These are phyloP conservation scores for Drosophila parabipectinata DNA, from an alignment of 1,140 invertebrate genomes.

Conservation along the genomic window DNA sequence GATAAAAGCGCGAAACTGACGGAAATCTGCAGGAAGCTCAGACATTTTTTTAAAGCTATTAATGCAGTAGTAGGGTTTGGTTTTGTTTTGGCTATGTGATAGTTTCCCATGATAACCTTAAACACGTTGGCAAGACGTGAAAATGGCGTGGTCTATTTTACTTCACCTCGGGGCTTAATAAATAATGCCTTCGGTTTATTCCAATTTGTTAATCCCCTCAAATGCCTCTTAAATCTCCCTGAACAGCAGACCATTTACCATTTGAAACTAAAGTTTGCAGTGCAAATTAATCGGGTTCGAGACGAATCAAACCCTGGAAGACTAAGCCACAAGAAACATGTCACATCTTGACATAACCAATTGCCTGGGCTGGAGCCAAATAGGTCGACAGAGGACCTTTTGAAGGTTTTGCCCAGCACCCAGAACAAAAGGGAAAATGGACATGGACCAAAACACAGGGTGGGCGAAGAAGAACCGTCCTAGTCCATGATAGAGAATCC, in stretches of 20 bases:
- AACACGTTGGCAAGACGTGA: not conserved
- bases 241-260: not conserved
- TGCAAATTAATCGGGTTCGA: slow-evolving; percentile 40
- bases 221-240: slow-evolving; percentile 4
- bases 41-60: not conserved
- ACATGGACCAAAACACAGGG: not conserved
- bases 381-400: slow-evolving; percentile 15
- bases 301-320: slow-evolving; percentile 26
- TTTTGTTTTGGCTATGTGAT: not conserved
- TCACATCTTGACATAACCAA: slow-evolving; percentile 44
- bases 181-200: slow-evolving; percentile 7
- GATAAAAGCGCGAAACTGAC: slow-evolving; percentile 25
- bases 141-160: not conserved
- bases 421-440: slow-evolving; percentile 27
- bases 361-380: slow-evolving; percentile 38
- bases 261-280: slow-evolving; percentile 29
- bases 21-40: slow-evolving; percentile 10
- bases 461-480: not conserved
- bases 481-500: not conserved
- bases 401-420: slow-evolving; percentile 9
- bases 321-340: slow-evolving; percentile 42
- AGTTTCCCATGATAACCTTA: not conserved
- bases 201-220: slow-evolving; percentile 14
- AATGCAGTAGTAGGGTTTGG: not conserved
- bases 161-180: not conserved